Base-by-base conservation (phyloP, 2,888 invertebrate species). In the Oligia fasciuncula region DNA sequence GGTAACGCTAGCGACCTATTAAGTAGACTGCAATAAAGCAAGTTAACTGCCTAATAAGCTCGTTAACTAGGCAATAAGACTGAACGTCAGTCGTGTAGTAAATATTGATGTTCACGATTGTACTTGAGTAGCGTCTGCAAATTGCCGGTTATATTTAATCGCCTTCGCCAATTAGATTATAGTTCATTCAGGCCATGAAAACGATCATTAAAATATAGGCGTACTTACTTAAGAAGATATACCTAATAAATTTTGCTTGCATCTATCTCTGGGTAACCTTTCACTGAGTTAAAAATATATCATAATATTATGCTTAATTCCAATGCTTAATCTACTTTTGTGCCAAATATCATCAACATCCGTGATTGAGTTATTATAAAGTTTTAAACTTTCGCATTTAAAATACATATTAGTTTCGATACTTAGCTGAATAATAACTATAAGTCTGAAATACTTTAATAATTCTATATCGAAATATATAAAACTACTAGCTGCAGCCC, bases 21-120 rank as follows among this genome's bases (percentile, higher is more conserved):
- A 72, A 68, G n/a, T 80, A 23, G 66, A 73, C 23, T 72, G 62
- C 69, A 85, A 77, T 65, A 51, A 79, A 88, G 78, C 69, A 80
- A 85, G 46, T 85, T 81, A 66, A 85, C 8, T 46, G 81, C 63
- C 14, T 81, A 69, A 81, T 85, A 69, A 73, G 81, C 69, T 66
- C 40, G 69, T 66, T 73, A 85, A 70, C 69, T 81, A 85, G 81
- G 81, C 62, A 62, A 85, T 66, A 54, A 49, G 60, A 62, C 62
- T 62, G 29, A 54, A 70, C 82, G 23, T 62, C 54, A 51, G 43
- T 54, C 19, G 51, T 35, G 68, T 81, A 60, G 29, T 73, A 66
- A 74, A 74, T 23, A 82, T 81, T 73, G 46, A 81, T 74, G 74
- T 49, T 51, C 68, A 76, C 19, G 66, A 74, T 51, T 76, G 57